Evolutionary conservation across 2,797 vertebrate genomes (phyloP).

Genomic region (Acanthopagrus latus): DNA sequence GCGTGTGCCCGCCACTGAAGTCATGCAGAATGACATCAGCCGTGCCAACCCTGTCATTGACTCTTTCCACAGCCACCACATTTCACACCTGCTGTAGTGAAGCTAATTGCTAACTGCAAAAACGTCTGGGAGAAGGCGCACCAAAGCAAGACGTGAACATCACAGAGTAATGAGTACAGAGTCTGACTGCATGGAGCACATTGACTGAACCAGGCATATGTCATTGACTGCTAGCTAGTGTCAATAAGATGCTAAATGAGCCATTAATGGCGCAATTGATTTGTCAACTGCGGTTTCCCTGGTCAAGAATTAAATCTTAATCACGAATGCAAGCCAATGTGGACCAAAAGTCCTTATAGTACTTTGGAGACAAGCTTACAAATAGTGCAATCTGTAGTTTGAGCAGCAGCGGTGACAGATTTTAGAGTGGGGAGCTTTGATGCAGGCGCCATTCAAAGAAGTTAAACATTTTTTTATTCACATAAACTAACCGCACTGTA

Average conservation of each 20-base stretch:
- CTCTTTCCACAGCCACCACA: constrained; percentile 67
- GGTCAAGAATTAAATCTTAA: neutral
- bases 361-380: too few species aligned
- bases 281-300: neutral
- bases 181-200: constrained; percentile 6
- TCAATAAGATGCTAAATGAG: neutral
- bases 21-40: constrained; percentile 76
- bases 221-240: neutral
- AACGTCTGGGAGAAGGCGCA: constrained; percentile 36
- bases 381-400: too few species aligned
- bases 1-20: constrained; percentile 61
- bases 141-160: constrained; percentile 33
- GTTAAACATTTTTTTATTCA: too few species aligned
- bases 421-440: too few species aligned
- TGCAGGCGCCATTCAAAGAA: too few species aligned
- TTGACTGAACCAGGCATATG: constrained; percentile 3
- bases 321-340: neutral
- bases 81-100: constrained; percentile 65
- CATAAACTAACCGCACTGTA: too few species aligned
- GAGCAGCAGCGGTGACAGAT: too few species aligned
- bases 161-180: constrained; percentile 21
- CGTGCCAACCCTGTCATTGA: constrained; percentile 42
- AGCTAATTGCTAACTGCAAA: constrained; percentile 53
- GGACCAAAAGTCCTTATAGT: neutral
- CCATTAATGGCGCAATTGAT: neutral